Evolutionary conservation across 2,113 vertebrate species (phyloP).

Genomic region (Sula dactylatra): DNA sequence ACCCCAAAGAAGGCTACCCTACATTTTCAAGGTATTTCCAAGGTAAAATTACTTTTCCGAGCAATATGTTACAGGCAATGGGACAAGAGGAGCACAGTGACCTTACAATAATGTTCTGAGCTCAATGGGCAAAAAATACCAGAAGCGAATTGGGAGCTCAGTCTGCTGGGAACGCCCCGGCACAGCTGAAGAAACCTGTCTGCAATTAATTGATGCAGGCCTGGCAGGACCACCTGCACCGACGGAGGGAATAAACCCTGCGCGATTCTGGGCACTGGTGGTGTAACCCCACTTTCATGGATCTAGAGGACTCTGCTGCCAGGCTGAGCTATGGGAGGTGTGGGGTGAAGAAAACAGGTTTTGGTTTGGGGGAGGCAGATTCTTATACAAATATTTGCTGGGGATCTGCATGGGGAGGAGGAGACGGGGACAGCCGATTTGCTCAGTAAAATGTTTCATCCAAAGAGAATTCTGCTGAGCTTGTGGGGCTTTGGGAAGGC

Average conservation of each 20-base stretch:
- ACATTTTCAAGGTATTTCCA: not conserved
- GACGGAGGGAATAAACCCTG: not conserved
- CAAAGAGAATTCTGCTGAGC: not conserved
- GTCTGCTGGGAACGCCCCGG: rapidly evolving
- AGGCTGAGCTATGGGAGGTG: not conserved
- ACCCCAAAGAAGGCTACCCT: not conserved
- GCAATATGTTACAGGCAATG: not conserved
- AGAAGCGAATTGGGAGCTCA: rapidly evolving
- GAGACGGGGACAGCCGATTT: not conserved
- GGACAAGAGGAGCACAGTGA: not conserved
- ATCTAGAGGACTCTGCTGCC: not conserved
- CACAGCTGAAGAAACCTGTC: not conserved
- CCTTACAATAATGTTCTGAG: not conserved
- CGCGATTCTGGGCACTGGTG: not conserved
- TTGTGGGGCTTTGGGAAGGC: not conserved
- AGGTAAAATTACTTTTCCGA: not conserved
- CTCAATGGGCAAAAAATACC: not conserved
- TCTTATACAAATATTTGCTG: not conserved
- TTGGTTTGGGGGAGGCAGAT: not conserved
- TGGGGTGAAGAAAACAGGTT: not conserved
- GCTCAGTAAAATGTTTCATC: not conserved
- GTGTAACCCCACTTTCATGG: rapidly evolving
- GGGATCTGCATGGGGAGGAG: not conserved
- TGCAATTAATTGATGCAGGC: not conserved
- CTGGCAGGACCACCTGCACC: not conserved